Evolutionary conservation across 2,797 vertebrate genomes (phyloP).

Genomic region (Parauchenoglanis ngamensis): DNA sequence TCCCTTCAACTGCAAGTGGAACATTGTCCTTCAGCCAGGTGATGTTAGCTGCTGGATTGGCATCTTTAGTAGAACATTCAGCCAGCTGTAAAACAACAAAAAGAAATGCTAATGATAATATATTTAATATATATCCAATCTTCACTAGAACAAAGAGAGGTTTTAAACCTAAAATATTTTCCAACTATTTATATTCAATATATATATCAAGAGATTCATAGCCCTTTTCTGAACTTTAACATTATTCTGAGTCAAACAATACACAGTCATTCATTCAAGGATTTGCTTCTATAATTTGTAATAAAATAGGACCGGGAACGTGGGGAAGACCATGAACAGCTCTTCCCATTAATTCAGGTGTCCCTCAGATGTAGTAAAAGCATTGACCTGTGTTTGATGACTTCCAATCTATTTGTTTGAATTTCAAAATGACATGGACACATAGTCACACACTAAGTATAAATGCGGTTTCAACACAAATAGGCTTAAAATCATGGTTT

Average conservation of each 20-base stretch:
- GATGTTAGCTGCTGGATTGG: slow-evolving; percentile 85
- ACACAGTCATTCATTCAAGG: not conserved
- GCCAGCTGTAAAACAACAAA: slow-evolving; percentile 78
- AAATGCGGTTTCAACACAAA: not conserved
- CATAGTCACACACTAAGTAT: no score
- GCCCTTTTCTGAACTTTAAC: not conserved
- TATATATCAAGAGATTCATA: not conserved
- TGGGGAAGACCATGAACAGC: slow-evolving; percentile 29
- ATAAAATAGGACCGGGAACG: not conserved
- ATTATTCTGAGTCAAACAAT: not conserved
- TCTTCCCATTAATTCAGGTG: no score
- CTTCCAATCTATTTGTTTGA: not conserved
- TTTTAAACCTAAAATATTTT: not conserved
- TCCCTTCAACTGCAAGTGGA: slow-evolving; percentile 73
- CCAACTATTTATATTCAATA: not conserved
- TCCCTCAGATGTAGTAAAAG: not conserved
- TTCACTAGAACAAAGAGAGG: not conserved
- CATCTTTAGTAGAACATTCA: slow-evolving; percentile 80
- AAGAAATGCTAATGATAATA: not conserved
- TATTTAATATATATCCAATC: not conserved
- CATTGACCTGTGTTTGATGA: not conserved
- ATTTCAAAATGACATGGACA: not conserved
- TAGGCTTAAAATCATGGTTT: not conserved
- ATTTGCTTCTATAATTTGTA: not conserved
- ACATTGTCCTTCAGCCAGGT: slow-evolving; percentile 86